Evolutionary conservation across 1,140 invertebrate species (phyloP), one percentile per base, ranked within the genome.

Genomic region (Cydia pomonella): DNA sequence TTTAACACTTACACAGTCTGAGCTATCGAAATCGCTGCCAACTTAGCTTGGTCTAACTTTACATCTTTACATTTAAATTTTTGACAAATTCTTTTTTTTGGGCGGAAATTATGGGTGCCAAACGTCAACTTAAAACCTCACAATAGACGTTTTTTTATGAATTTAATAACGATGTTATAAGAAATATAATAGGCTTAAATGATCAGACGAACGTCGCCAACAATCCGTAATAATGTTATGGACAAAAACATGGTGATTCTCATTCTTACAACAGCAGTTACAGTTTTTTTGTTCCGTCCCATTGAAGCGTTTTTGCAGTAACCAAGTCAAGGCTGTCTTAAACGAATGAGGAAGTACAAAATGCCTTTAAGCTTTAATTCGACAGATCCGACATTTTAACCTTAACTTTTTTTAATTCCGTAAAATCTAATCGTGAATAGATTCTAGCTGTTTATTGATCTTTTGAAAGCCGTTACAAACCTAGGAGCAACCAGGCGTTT

Each of bases 211-310:
- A 69, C 29, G 29, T 33, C 63, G 27, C 25, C 27, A 69, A 69
- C 27, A 5, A 38, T 41, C 64, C 27, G n/a, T 18, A 69, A 33
- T 69, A 29, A 33, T 21, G 27, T 25, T 29, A 29, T 29, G 29
- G 27, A 38, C 64, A 69, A 69, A 69, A 69, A 69, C 47, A 63
- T 63, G 23, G 27, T 23, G n/a, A 69, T 69, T 69, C 63, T n/a
- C 7, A 18, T 21, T 38, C 33, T 9, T 16, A 59, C 18, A 64
- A 69, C 21, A 18, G 27, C 29, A 18, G 64, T 69, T 69, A 33
- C 16, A 23, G 16, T 69, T 69, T 18, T 69, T 9, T 69, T 63
- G 3, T 27, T 29, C 13, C 16, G 25, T 64, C 10, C 64, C 29
- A 33, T 69, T 69, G 64, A 69, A 16, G 63, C 63, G 27, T 69